Conservation (phyloP, 2,113 vertebrate species). For the Dasyornis broadbenti region DNA sequence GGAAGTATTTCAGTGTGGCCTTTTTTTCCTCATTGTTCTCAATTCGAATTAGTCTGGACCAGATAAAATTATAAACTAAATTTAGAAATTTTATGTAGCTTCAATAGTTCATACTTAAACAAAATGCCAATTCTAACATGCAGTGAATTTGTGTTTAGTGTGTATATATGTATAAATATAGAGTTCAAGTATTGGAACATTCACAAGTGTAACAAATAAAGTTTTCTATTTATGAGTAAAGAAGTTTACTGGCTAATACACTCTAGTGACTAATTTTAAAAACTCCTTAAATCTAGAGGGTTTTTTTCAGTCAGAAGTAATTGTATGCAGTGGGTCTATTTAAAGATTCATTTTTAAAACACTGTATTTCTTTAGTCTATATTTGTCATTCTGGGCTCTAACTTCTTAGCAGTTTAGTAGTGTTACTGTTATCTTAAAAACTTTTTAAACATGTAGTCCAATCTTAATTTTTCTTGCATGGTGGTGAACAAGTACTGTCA, state of each 20-base stretch:
- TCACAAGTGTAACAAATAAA: background rate
- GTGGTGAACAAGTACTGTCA: background rate
- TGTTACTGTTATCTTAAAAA: background rate
- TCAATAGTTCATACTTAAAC: background rate
- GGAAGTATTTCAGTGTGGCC: background rate
- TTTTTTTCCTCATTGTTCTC: background rate
- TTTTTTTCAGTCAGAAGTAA: background rate
- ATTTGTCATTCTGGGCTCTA: background rate
- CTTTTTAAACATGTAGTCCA: background rate
- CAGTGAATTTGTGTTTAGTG: background rate
- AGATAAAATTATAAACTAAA: background rate
- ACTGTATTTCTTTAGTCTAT: background rate
- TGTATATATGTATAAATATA: background rate
- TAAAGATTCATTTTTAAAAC: background rate
- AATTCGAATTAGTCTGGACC: background rate
- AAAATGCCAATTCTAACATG: background rate
- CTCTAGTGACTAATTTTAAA: background rate
- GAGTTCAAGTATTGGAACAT: background rate
- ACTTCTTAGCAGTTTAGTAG: background rate
- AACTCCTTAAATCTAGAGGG: background rate
- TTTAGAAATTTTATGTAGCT: background rate
- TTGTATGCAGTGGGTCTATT: background rate
- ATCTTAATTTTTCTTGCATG: background rate
- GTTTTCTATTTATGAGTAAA: background rate
- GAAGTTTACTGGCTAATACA: background rate